These are phyloP conservation scores for Anoura caudifer DNA, from an alignment of 2,113 vertebrate species.

Conservation along the genomic window DNA sequence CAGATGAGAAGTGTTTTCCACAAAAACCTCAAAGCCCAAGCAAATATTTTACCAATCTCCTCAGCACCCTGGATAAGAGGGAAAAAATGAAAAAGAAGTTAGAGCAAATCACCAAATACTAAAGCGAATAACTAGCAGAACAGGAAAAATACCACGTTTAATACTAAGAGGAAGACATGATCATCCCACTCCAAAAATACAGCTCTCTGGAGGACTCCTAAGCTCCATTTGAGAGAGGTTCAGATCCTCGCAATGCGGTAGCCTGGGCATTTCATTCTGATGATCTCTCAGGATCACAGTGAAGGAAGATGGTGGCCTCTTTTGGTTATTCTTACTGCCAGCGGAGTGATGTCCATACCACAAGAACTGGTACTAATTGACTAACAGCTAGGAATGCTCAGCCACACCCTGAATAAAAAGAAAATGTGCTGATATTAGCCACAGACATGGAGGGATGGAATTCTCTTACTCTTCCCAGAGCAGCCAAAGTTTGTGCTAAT, in stretches of 20 bases:
- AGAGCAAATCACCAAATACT: background rate
- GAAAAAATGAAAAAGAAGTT: background rate
- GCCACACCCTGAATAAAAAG: background rate
- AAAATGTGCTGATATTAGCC: background rate
- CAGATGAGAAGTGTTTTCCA: background rate
- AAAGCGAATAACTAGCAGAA: background rate
- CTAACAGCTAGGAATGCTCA: background rate
- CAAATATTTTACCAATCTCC: background rate
- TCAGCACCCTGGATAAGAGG: background rate
- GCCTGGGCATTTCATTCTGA: background rate
- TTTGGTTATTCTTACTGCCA: background rate
- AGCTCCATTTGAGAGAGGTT: background rate
- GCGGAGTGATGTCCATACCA: background rate
- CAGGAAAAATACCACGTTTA: background rate
- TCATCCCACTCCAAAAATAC: background rate
- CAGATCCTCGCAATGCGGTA: background rate
- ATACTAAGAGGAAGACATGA: background rate
- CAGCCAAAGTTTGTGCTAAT: background rate
- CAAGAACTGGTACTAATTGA: background rate
- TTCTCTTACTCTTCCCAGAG: background rate
- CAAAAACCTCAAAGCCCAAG: background rate
- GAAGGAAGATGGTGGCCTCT: background rate
- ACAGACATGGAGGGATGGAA: background rate
- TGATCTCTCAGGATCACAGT: background rate
- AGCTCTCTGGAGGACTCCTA: background rate